A percentile compares a stretch with the other conserved stretches of the same genome.
phyloP scores from a whole-genome alignment of 2,797 vertebrate species.

The Chiloscyllium punctatum region DNA sequence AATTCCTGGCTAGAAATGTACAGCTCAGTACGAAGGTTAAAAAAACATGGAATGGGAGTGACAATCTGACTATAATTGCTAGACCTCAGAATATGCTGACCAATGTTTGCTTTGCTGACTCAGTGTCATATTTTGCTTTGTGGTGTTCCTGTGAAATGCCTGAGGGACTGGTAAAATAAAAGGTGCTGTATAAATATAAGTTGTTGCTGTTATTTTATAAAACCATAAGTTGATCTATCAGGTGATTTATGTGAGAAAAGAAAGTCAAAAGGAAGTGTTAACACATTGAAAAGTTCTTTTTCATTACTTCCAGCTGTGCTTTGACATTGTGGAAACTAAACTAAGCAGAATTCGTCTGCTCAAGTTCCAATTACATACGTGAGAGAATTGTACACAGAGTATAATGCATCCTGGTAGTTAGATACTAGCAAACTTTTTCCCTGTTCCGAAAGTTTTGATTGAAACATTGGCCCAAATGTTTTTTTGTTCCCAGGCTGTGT shows the following conservation, averaged over 20 bases:
- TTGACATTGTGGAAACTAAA: background rate
- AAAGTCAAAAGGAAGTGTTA: background rate
- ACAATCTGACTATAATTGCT: too few relatives aligned
- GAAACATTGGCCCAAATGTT: background rate
- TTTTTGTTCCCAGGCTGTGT: background rate
- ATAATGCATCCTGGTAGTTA: background rate
- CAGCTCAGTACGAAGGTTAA: too few relatives aligned
- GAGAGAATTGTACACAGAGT: background rate
- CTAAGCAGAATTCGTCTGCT: background rate
- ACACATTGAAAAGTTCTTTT: background rate
- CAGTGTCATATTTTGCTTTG: too few relatives aligned
- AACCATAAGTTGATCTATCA: background rate
- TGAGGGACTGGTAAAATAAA: too few relatives aligned
- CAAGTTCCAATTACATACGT: background rate
- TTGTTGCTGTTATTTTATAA: background rate
- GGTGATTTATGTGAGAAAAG: background rate
- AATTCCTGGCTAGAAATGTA: too few relatives aligned
- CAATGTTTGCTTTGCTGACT: too few relatives aligned
- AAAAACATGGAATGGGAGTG: too few relatives aligned
- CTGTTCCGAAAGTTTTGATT: background rate
- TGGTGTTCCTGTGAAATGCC: too few relatives aligned
- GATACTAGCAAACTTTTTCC: background rate
- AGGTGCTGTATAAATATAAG: too few relatives aligned
- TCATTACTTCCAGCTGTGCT: background rate
- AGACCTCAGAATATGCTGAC: too few relatives aligned